Evolutionary conservation across 2,888 invertebrate genomes (phyloP).

Genomic region (Epiblema foenella): DNA sequence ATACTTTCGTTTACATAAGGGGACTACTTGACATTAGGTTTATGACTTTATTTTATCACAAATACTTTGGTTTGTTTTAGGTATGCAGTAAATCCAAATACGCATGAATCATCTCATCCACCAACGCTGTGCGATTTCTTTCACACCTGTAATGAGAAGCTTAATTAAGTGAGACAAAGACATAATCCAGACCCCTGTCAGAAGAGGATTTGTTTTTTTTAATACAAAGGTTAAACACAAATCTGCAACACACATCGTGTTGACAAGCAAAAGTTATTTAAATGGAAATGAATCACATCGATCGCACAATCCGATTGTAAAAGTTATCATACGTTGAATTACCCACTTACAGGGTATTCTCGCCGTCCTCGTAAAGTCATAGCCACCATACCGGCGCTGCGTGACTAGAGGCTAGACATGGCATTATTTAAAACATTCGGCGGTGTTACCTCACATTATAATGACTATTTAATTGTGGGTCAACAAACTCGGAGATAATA

Average conservation of each 20-base stretch:
- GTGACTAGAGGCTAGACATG: conserved; percentile 51
- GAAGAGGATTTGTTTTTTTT: conserved; percentile 20
- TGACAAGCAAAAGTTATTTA: conserved; percentile 9
- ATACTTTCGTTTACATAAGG: conserved; percentile 36
- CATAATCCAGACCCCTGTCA: conserved; percentile 31
- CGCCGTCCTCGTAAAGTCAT: conserved; percentile 44
- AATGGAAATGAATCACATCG: conserved; percentile 25
- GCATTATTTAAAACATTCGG: conserved; percentile 59
- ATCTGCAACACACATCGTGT: conserved; percentile 24
- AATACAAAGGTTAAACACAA: conserved; percentile 20
- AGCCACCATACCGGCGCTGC: conserved; percentile 48
- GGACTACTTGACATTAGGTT: conserved; percentile 36
- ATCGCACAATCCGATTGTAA: conserved; percentile 15
- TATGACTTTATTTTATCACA: conserved; percentile 20
- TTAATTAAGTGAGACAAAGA: conserved; percentile 40
- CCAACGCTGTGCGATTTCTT: conserved; percentile 16
- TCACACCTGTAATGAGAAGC: conserved; percentile 29
- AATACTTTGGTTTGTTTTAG: conserved; percentile 14
- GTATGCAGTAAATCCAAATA: conserved; percentile 18
- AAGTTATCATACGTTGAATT: conserved; percentile 33
- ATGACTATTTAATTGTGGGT: conserved; percentile 72
- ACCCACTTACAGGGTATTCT: conserved; percentile 35
- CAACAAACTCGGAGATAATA: conserved; percentile 62
- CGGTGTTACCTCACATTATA: conserved; percentile 57
- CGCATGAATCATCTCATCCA: conserved; percentile 31